Evolutionary conservation across 1,140 invertebrate species (phyloP).

Genomic region (Cephus cinctus): DNA sequence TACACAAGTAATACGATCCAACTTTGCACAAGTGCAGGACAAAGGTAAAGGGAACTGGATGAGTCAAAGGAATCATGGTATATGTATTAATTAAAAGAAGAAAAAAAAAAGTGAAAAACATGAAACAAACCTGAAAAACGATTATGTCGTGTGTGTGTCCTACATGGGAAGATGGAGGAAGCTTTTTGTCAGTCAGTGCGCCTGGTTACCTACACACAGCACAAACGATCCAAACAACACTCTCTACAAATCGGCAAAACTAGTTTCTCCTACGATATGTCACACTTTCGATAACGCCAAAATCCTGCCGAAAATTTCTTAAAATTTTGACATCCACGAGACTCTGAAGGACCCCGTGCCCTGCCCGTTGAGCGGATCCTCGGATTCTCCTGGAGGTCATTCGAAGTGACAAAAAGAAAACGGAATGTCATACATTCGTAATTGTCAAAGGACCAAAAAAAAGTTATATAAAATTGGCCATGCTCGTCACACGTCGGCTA

Average conservation of each 20-base stretch:
- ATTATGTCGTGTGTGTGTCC: conserved; percentile 44
- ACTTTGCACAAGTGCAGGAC: conserved; percentile 5
- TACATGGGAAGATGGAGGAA: conserved; percentile 46
- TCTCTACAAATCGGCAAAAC: conserved; percentile 28
- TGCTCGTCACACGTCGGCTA: background rate
- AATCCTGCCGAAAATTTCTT: no score
- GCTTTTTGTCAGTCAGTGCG: conserved; percentile 49
- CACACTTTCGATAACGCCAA: background rate
- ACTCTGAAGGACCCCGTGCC: no score
- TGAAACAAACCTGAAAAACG: conserved; percentile 49
- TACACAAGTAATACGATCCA: no score
- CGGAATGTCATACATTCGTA: no score
- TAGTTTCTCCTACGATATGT: background rate
- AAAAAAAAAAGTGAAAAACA: conserved; percentile 32
- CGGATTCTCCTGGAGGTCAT: no score
- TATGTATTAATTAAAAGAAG: no score
- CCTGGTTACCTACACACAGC: conserved; percentile 53
- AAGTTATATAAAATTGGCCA: background rate
- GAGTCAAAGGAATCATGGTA: no score
- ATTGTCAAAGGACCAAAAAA: no score
- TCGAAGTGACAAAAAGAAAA: no score
- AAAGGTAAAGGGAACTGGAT: conserved; percentile 10
- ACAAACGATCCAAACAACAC: conserved; percentile 51
- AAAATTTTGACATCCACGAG: no score
- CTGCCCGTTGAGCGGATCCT: no score